Conservation (phyloP, 23 tunicate genomes). For the Clavelina lepadiformis region DNA sequence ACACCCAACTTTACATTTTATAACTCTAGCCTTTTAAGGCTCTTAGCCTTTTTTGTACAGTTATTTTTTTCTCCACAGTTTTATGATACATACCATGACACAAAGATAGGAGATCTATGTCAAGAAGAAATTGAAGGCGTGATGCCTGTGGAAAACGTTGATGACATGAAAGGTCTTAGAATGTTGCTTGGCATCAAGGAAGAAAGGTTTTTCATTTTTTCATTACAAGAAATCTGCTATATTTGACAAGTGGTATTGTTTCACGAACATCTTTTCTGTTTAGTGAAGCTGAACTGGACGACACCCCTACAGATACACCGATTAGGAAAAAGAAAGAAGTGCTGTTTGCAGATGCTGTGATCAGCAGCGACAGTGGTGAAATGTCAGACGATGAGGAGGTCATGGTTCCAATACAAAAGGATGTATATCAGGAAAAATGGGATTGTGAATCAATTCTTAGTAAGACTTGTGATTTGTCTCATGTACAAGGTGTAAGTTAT, state of each 20-base stretch:
- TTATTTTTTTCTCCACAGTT: constrained; percentile 33
- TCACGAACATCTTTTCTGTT: too few species aligned
- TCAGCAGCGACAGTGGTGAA: constrained; percentile 5
- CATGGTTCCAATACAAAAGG: constrained; percentile 29
- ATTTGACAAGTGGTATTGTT: too few species aligned
- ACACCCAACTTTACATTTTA: neutral
- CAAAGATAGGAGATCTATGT: constrained; percentile 55
- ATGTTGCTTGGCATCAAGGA: constrained; percentile 42
- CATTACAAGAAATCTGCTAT: too few species aligned
- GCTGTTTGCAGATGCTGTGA: too few species aligned
- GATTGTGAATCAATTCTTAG: constrained; percentile 85
- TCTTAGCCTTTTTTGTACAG: neutral
- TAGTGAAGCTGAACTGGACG: too few species aligned
- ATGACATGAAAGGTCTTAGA: constrained; percentile 21
- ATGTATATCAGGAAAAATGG: constrained; percentile 42
- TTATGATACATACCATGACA: constrained; percentile 70
- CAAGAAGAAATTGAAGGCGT: constrained; percentile 71
- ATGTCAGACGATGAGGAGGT: constrained; percentile 33
- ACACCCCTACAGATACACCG: too few species aligned
- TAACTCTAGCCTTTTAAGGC: neutral
- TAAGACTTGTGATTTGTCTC: too few species aligned
- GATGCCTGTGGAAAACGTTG: constrained; percentile 60
- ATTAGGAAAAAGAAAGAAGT: too few species aligned
- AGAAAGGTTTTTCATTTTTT: too few species aligned
- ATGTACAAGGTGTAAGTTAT: too few species aligned